Evolutionary conservation across 2,888 invertebrate genomes (phyloP).

Genomic region (Drosophila falleni): DNA sequence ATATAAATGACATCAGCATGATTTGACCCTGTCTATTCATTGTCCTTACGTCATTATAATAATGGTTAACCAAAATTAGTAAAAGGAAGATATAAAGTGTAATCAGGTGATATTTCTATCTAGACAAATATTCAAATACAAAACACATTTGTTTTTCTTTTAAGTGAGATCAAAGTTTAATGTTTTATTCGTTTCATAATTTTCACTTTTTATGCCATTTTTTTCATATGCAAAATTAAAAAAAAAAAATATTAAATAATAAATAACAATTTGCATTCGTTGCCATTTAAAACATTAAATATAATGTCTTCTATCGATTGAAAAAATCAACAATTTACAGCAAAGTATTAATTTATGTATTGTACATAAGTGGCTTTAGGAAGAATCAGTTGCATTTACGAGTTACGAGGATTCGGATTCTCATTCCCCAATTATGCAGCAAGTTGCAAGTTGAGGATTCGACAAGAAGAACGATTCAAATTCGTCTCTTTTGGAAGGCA

Average conservation of each 20-base stretch:
- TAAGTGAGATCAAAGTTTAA: constrained; percentile 72
- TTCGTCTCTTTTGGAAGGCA: constrained; percentile 68
- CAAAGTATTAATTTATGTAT: constrained; percentile 69
- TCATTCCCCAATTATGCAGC: constrained; percentile 30
- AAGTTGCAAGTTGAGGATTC: constrained; percentile 50
- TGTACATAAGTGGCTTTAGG: constrained; percentile 74
- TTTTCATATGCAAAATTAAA: constrained; percentile 60
- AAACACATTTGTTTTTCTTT: constrained; percentile 21
- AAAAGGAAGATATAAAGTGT: background rate
- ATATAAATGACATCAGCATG: constrained; percentile 20
- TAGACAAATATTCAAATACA: background rate
- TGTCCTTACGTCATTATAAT: background rate
- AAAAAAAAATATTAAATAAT: constrained; percentile 74
- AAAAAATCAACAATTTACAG: constrained; percentile 67
- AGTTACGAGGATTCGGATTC: constrained; percentile 43
- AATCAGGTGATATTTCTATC: background rate
- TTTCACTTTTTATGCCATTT: constrained; percentile 61
- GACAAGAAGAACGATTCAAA: constrained; percentile 40
- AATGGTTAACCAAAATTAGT: background rate
- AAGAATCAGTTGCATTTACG: constrained; percentile 68
- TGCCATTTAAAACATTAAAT: constrained; percentile 72
- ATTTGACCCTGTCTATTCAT: constrained; percentile 1
- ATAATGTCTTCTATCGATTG: constrained; percentile 64
- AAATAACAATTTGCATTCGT: constrained; percentile 77
- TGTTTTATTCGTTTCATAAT: constrained; percentile 67